These are phyloP conservation scores for Agelaius tricolor DNA, from an alignment of 2,113 vertebrate genomes.

Conservation along the genomic window DNA sequence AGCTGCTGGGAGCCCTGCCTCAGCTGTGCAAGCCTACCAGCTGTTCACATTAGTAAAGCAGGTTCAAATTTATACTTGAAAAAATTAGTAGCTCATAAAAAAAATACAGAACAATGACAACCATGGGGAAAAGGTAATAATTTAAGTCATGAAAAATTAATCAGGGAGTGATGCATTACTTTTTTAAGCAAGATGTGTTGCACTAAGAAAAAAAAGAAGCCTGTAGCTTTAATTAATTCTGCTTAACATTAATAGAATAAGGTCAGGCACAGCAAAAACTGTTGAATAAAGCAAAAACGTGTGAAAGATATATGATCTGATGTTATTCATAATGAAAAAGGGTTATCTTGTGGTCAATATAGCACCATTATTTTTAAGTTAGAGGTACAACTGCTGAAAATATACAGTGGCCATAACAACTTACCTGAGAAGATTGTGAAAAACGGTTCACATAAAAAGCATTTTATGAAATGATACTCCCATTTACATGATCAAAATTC, in stretches of 20 bases:
- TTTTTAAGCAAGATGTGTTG: conserved; percentile 70
- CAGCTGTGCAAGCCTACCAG: conserved; percentile 35
- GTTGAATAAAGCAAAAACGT: conserved; percentile 78
- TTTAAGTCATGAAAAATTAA: conserved; percentile 75
- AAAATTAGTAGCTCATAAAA: conserved; percentile 71
- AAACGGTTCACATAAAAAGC: conserved; percentile 55
- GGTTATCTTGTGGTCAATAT: conserved; percentile 71
- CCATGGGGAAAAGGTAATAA: conserved; percentile 60
- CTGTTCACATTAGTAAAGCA: conserved; percentile 67
- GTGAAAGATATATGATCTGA: conserved; percentile 70
- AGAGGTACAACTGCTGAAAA: conserved; percentile 57
- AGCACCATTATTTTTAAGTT: conserved; percentile 77
- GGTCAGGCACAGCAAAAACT: conserved; percentile 72
- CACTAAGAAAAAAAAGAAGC: conserved; percentile 38
- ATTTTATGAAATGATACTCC: conserved; percentile 49
- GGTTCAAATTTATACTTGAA: conserved; percentile 73
- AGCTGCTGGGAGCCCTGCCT: conserved; percentile 22
- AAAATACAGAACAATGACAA: conserved; percentile 70
- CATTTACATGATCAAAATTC: conserved; percentile 30
- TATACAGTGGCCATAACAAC: conserved; percentile 64
- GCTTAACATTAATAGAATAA: conserved; percentile 72
- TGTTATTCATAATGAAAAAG: conserved; percentile 74
- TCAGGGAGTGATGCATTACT: conserved; percentile 65
- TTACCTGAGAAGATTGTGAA: conserved; percentile 28
- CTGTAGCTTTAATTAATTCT: conserved; percentile 73